Conservation (phyloP, 2,113 vertebrate genomes). For the Phoenicopterus ruber region DNA sequence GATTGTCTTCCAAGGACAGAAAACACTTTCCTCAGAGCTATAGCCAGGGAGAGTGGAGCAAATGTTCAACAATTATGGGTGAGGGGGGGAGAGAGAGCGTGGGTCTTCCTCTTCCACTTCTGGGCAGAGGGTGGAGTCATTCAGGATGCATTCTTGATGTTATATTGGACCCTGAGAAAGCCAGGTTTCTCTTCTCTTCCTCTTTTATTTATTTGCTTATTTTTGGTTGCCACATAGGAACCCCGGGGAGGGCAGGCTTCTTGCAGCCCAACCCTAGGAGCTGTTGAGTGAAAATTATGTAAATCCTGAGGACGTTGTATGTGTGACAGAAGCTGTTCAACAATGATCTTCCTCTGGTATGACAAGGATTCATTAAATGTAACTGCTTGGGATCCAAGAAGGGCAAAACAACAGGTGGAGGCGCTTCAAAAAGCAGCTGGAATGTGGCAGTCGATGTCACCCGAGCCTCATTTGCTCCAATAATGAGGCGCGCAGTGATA, state of each 20-base stretch:
- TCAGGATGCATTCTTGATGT: neutral
- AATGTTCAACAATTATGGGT: neutral
- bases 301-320: neutral
- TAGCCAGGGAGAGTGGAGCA: neutral
- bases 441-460: slow-evolving; percentile 42
- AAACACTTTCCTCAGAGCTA: neutral
- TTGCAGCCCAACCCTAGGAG: neutral
- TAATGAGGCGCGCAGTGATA: slow-evolving; percentile 22
- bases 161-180: neutral
- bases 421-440: slow-evolving; percentile 49
- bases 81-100: rapidly evolving
- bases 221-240: slow-evolving; percentile 13
- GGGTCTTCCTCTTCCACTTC: neutral
- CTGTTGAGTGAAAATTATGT: slow-evolving; percentile 49
- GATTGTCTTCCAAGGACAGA: neutral
- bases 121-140: neutral
- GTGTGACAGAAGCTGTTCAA: slow-evolving; percentile 31
- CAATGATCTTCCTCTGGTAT: slow-evolving; percentile 46
- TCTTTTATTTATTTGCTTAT: slow-evolving; percentile 8
- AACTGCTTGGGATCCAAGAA: slow-evolving; percentile 25
- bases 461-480: slow-evolving; percentile 50
- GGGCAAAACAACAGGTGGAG: slow-evolving; percentile 57
- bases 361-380: slow-evolving; percentile 42
- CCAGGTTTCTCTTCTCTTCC: neutral
- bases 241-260: neutral